Base-by-base conservation (phyloP, 2,888 invertebrate genomes). In the Metalampra italica region DNA sequence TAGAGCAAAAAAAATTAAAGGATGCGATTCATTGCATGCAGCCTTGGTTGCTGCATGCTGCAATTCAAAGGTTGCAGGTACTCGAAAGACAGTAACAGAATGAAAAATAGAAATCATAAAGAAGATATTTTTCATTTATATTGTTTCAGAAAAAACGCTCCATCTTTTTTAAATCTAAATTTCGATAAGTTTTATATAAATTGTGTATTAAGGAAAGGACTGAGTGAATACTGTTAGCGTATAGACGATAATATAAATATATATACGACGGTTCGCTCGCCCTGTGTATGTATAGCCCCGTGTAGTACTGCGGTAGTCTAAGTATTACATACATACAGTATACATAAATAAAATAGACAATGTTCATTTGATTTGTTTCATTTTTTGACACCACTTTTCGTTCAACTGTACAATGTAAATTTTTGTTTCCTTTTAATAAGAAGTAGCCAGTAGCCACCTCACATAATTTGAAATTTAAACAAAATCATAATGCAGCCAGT, bases 301-400 rank as follows among this genome's bases (percentile, higher is more conserved):
- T 70, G 60, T 75, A 76, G 69, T 68, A 62, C 64, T 71, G 75
- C 58, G 57, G 59, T 78, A 76, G 70, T 64, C 49, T 82, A 87
- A 85, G 85, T 78, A 81, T 82, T 84, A 82, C 66, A 82, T 78
- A 82, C 69, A 79, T 80, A 46, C 12, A 81, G 7, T 75, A 78
- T 79, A 82, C 76, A 82, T 47, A 34, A 51, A 82, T 85, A 84
- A 82, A 82, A 86, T 87, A 88, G 85, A 81, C 82, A 85, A 84
- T 87, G 87, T 87, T 88, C 82, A 74, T 14, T 55, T 45, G 12
- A 38, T 48, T 60, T 53, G 75, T 84, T 86, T 86, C 57, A 77
- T 79, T 82, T 73, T 82, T 73, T 29, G 9, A 7, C 9, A 22
- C 40, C 13, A 15, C 12, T 3, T 14, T n/a, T 15, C 13, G 5